Evolutionary conservation across 2,113 vertebrate genomes (phyloP), one percentile per base, ranked within the genome.

Genomic region (Damaliscus lunatus): DNA sequence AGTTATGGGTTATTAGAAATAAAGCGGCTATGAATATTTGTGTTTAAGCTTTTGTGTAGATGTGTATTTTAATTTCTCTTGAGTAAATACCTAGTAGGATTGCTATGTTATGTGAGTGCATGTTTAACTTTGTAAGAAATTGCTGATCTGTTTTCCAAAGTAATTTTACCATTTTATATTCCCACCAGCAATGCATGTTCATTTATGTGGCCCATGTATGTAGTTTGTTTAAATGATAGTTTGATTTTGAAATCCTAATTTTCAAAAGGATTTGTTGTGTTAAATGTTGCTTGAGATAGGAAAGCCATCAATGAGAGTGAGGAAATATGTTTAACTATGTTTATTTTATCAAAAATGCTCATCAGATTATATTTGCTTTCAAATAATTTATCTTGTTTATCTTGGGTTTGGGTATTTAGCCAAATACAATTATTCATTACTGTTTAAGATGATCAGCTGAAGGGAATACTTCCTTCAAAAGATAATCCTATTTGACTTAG

Each of bases 381-480:
- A 50, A 86, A 87, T 7, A 93, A 86, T 64, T 93, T 89, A 57
- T 53, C 36, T 43, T 90, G 17, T 74, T 62, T 29, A 71, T n/a
- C 14, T 52, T 92, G 67, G 59, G 40, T 86, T 90, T 93, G 86
- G 36, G 33, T 87, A 95, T 74, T 90, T 95, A 46, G 27, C 86
- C 80, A 95, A 74, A 60, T 46, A 12, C 3, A 86, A 50, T 90
- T 71, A 96, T 82, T 95, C 27, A n/a, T 43, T 59, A 74, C 40
- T 90, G 9, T 95, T 97, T 90, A 82, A 93, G 94, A 86, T 82
- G 67, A 95, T 93, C 60, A 57, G 46, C 85, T 82, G 90, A 92
- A 62, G 17, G 53, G 27, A 29, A 62, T 81, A 33, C 52, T 92
- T 95, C 59, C 67, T 97, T 95, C 31, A 57, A 90, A 90, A 90